Evolutionary conservation across 2,888 invertebrate species (phyloP), one percentile per base, ranked within the genome.

Genomic region (Dilophus febrilis): DNA sequence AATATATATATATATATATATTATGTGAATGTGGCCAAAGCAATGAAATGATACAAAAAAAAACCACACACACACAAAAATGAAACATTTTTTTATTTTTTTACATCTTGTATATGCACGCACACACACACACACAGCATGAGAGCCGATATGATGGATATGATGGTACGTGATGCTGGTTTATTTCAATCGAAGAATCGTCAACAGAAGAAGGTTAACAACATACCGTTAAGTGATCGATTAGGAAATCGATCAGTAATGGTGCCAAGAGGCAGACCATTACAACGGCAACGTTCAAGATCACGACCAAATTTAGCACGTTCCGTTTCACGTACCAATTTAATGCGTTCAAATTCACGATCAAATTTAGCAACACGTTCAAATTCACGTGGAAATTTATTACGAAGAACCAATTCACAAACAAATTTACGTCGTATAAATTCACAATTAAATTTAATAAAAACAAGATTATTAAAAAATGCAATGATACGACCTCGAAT

Each of bases 71-170:
- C 11, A 13, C 4, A n/a, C 30, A 13, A 32, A 32, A 32, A 32
- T 4, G 4, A 10, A 14, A 17, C 13, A 22, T 14, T 37, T n/a
- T 31, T 19, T 31, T 28, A 37, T 37, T 37, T 30, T 37, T 28
- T 30, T 29, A n/a, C n/a, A n/a, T 22, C 8, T 22, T 8, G 22
- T 22, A 22, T 22, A 22, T 22, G n/a, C n/a, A n/a, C n/a, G n/a
- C n/a, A n/a, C n/a, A n/a, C n/a, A 29, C 17, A 37, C 22, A 22
- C 4, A 28, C 43, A 51, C 53, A 61, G 61, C 51, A 61, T 61
- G 61, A 57, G 60, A 48, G 62, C 61, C 45, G 61, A 61, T 52
- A 50, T 58, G 42, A 49, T 61, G 43, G 28, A 38, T 14, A 39
- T 35, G 17, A 33, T 28, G 29, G 29, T 29, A 4, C 28, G 31